phyloP scores from a whole-genome alignment of 2,113 vertebrate species.

The Oncorhynchus tshawytscha region DNA sequence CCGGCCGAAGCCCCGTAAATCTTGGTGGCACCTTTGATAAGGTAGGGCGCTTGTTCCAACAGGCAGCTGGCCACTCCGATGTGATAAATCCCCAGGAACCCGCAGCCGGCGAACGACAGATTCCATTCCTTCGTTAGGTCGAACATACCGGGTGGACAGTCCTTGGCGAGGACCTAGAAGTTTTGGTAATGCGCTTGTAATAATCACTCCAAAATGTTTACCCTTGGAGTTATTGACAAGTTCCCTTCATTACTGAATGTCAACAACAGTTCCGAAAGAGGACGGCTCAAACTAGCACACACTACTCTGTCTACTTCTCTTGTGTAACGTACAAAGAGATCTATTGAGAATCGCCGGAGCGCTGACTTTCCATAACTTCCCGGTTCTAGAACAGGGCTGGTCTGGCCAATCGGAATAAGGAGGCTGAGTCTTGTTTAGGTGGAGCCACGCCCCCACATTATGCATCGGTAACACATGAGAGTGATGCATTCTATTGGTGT shows the following conservation, averaged over 20 bases:
- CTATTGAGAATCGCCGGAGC: neutral
- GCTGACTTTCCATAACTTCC: neutral
- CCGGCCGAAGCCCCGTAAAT: conserved; percentile 84
- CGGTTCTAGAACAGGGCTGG: neutral
- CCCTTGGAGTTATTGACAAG: too few relatives aligned
- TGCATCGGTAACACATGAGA: too few relatives aligned
- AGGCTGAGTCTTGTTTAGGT: neutral
- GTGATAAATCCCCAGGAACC: conserved; percentile 87
- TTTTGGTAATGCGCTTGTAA: neutral
- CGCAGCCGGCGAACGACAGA: conserved; percentile 88
- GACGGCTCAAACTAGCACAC: too few relatives aligned
- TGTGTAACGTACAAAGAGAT: too few relatives aligned
- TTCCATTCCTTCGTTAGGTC: conserved; percentile 80
- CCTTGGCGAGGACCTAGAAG: neutral
- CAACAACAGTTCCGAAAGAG: neutral
- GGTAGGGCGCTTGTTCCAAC: conserved; percentile 81
- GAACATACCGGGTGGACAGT: conserved; percentile 66
- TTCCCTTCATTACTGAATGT: neutral
- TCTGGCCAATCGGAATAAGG: conserved; percentile 20
- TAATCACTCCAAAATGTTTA: neutral
- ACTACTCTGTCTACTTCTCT: too few relatives aligned
- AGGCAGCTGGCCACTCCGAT: conserved; percentile 83
- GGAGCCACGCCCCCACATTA: neutral
- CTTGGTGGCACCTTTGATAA: conserved; percentile 73
- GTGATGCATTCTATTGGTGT: too few relatives aligned